Base-by-base conservation (phyloP, 2,888 invertebrate genomes). In the Ditylenchus weischeri region DNA sequence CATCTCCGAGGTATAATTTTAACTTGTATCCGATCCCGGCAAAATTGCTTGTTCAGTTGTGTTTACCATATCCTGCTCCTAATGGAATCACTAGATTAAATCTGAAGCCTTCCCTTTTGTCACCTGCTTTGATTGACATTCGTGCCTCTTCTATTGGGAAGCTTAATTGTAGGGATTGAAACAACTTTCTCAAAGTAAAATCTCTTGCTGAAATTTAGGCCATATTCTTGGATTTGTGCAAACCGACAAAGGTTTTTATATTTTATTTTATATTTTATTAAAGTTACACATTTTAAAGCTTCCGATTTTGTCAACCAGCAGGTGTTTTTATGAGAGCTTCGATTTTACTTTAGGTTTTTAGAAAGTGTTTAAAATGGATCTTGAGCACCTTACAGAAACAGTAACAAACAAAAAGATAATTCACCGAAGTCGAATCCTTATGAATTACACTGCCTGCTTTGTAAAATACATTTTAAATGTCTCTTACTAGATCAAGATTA, bases 181-280 rank as follows among this genome's bases (percentile, higher is more conserved):
- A 29, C 29, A 29, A 29, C 5, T 29, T 29, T 29, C 29, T 29
- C 2, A 29, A 29, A 29, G 29, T 5, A 29, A 29, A 29, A 29
- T n/a, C n/a, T n/a, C n/a, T n/a, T n/a, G 5, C 5, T 5, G 5
- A 29, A 29, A 29, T 29, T 29, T 29, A 29, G 29, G 29, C 64
- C 38, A 36, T 67, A n/a, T 66, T 38, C 19, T 64, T 48, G 66
- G 66, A n/a, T 66, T 66, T 49, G 49, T 47, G 43, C 63, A 62
- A 29, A 51, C 68, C 38, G 65, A 65, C 19, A 66, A 66, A 36
- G 66, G 66, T 36, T 21, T 15, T 23, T n/a, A 19, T 43, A 6
- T 29, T 66, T 62, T 4, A 36, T 65, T n/a, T 18, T 36, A n/a
- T 61, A 36, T 29, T 36, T 8, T 61, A 36, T 29, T 29, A 2